Evolutionary conservation across 2,888 invertebrate genomes (phyloP), one percentile per base, ranked within the genome.

Genomic region (Gymnocheta viridis): DNA sequence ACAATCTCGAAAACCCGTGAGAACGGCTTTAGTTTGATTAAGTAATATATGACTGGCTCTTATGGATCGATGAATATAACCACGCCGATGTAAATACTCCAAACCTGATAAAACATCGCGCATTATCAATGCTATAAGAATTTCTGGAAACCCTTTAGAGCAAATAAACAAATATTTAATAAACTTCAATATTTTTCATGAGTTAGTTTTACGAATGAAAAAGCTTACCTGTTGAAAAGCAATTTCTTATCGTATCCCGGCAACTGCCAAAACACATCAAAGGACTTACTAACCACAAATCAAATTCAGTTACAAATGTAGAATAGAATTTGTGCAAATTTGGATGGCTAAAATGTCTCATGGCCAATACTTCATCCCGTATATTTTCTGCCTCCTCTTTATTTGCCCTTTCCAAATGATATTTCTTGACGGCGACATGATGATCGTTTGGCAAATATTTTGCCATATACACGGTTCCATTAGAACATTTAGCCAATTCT

Each of bases 201-300:
- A n/a, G n/a, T n/a, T n/a, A 4, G 2, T 14, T 51, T 10, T 58
- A 7, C 0, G 22, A 9, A 17, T 58, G 5, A 24, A 17, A n/a
- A 1, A 17, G 60, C 82, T 84, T 84, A 90, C 91, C 91, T 24
- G 90, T 88, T 19, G 80, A 93, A 91, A 96, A 98, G 92, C 96
- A 95, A 86, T 94, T 94, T 88, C 94, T 93, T 7, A 98, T 93
- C 86, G 97, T 93, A 90, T 97, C 96, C 82, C 95, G 93, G 88
- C 97, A 96, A 0, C 97, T 97, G 3, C 97, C 96, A 89, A 95
- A 96, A 29, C 95, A 95, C 96, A 97, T 96, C 10, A 97, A 93
- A 0, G 97, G 97, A 86, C 96, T 95, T 17, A 97, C 94, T 6
- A 96, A 94, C 91, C 95, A 96, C 38, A 98, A 93, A 90, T 96